These are phyloP conservation scores for Dysmachus trigonus DNA, from an alignment of 2,888 invertebrate genomes.

Conservation along the genomic window DNA sequence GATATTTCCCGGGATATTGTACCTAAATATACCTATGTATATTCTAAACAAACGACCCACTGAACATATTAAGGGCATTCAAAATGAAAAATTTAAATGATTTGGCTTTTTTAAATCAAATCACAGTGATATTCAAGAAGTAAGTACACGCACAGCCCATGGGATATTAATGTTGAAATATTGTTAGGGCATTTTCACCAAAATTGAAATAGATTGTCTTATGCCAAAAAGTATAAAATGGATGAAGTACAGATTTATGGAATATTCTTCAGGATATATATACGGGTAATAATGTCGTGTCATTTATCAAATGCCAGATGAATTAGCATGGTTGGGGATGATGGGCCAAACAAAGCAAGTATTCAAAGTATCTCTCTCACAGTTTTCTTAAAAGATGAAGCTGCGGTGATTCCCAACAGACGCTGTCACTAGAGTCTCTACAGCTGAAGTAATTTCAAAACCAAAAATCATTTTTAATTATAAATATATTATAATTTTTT, in stretches of 20 bases:
- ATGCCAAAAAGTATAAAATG: not conserved
- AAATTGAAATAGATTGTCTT: conserved; percentile 14
- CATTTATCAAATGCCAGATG: conserved; percentile 24
- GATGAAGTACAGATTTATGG: conserved; percentile 3
- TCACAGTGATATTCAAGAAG: not conserved
- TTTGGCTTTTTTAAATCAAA: not conserved
- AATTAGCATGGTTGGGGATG: not conserved
- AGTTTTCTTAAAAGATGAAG: not conserved
- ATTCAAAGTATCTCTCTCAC: not conserved
- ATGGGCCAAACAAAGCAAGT: not conserved
- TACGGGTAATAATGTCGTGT: not conserved
- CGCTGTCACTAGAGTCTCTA: not conserved
- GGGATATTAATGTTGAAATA: not conserved
- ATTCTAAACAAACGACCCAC: not conserved
- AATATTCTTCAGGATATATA: not conserved
- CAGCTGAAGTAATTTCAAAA: not conserved
- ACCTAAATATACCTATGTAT: not conserved
- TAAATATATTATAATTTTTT: not conserved
- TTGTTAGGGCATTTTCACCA: not conserved
- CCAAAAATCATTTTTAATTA: not conserved
- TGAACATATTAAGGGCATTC: not conserved
- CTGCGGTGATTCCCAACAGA: not conserved
- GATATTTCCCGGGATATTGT: no score
- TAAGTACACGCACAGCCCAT: not conserved
- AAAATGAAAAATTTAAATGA: not conserved